phyloP scores from a whole-genome alignment of 2,113 vertebrate species.

The Rutilus rutilus region DNA sequence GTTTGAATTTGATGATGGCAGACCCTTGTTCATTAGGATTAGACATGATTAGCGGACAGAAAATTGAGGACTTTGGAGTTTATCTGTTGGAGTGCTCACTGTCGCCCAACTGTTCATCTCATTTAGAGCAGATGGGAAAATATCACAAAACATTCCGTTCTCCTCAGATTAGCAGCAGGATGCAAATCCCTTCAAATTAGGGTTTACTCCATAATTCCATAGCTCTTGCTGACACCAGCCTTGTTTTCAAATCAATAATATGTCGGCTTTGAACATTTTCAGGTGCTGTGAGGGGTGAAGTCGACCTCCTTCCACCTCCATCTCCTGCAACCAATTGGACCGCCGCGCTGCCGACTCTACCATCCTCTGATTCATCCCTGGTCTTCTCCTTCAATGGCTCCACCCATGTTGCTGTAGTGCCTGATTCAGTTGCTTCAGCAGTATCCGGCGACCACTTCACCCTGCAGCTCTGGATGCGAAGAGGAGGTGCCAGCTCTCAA shows the following conservation, averaged over 20 bases:
- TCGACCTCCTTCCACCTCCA: constrained; percentile 91
- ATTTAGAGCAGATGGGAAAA: constrained; percentile 43
- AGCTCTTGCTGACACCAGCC: neutral
- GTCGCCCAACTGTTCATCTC: constrained; percentile 26
- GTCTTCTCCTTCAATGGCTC: constrained; percentile 98
- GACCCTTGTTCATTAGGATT: constrained; percentile 1
- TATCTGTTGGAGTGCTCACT: neutral
- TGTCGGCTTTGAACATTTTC: neutral
- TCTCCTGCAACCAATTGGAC: constrained; percentile 94
- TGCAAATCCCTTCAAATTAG: constrained; percentile 21
- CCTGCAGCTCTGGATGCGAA: constrained; percentile 94
- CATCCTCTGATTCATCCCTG: constrained; percentile 94
- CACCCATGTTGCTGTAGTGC: constrained; percentile 89
- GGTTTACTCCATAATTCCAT: neutral
- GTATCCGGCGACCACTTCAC: constrained; percentile 89
- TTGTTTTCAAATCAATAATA: neutral
- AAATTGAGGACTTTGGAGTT: constrained; percentile 15
- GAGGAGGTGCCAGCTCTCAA: constrained; percentile 80
- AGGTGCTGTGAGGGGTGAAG: constrained; percentile 94
- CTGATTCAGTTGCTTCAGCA: constrained; percentile 74
- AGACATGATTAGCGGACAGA: constrained; percentile 16
- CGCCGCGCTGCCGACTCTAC: constrained; percentile 87
- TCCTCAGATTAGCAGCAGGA: constrained; percentile 4
- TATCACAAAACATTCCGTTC: neutral
- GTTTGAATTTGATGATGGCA: neutral